Conservation (phyloP, 2,113 vertebrate genomes). For the Clarias batrachus region DNA sequence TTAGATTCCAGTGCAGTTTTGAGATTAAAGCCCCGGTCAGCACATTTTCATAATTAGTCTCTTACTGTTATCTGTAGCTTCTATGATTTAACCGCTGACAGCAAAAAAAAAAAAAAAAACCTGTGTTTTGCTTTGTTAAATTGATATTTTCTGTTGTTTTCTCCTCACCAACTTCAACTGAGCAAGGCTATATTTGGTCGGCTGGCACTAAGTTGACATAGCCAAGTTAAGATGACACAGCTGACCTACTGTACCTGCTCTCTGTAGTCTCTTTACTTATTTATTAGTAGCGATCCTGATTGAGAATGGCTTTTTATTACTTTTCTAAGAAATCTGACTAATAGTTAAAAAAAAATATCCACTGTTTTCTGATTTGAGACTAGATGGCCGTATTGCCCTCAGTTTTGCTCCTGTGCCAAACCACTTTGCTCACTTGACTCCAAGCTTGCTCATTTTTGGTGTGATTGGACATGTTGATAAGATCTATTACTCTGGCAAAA, state of each 20-base stretch:
- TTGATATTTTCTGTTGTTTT: background rate
- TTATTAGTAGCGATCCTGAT: too few species aligned
- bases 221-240: too few species aligned
- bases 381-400: too few species aligned
- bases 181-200: background rate
- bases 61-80: constrained; percentile 5
- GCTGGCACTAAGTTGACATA: background rate
- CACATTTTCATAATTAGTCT: constrained; percentile 19
- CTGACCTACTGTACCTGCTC: background rate
- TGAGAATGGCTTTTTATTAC: too few species aligned
- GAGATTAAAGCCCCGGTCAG: constrained; percentile 21
- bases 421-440: too few species aligned
- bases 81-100: background rate
- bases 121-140: background rate
- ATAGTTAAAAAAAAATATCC: too few species aligned
- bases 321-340: too few species aligned
- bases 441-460: too few species aligned
- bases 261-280: background rate
- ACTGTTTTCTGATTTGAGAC: too few species aligned
- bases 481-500: too few species aligned
- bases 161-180: background rate
- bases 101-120: background rate
- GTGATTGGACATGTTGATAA: too few species aligned
- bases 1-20: background rate
- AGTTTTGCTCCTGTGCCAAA: too few species aligned